Base-by-base conservation (phyloP, 2,113 vertebrate genomes). In the Onychostruthus taczanowskii region DNA sequence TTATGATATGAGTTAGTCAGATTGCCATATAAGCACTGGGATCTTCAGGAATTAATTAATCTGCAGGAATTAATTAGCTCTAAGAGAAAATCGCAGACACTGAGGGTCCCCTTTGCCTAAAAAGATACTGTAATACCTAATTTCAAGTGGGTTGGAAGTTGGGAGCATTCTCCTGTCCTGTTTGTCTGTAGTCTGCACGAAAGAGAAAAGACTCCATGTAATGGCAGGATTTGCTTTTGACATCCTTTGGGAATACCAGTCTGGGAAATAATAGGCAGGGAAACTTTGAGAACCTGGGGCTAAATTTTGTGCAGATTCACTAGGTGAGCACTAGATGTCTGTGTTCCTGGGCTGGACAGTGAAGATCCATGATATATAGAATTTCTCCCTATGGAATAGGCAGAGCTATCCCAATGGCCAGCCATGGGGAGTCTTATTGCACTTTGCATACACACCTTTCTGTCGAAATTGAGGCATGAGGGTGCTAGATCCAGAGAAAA, bases 341-440 rank as follows among this genome's bases (percentile, higher is more conserved):
- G 1, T 44, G 56, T 52, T 68, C 52, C 58, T 24, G 14, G 13
- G 22, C 9, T 64, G 63, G 16, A 8, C 16, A 18, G 12, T 12
- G 20, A 26, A 70, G 50, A 43, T 37, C 28, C n/a, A 8, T 8
- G 7, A 13, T 13, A 7, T 1, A 6, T 1, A 31, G 22, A n/a
- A 47, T 47, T 47, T 47, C 46, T 47, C 10, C 46, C 21, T 21
- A n/a, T 11, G 13, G 41, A 72, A 26, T 7, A 81, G 12, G 24
- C 11, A 81, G 26, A 64, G 12, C 6, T 44, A 21, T 22, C 46
- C 44, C n/a, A 24, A 4, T n/a, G 10, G 27, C 14, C 43, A 49
- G 0, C 6, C 18, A 6, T 13, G 18, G 35, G 15, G 13, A 14
- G 9, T 62, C 31, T 33, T 20, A 30, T 2, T 52, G 46, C 13